A percentile compares a stretch with the other conserved stretches of the same genome.
phyloP scores from a whole-genome alignment of 2,888 invertebrate species.

The Hydraecia micacea region DNA sequence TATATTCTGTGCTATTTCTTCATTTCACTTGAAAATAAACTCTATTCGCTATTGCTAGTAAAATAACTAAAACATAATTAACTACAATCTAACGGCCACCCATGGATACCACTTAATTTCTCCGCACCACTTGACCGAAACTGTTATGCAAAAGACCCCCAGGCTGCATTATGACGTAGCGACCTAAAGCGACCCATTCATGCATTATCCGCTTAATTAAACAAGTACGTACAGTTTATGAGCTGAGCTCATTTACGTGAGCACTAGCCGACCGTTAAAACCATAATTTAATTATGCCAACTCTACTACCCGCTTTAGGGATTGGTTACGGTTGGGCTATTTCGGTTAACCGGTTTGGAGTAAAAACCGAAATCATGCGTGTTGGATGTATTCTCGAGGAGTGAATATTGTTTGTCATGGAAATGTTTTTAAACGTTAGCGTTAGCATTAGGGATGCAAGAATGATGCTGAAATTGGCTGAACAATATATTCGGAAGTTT shows the following conservation, averaged over 20 bases:
- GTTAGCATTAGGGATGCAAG: neutral
- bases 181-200: conserved; percentile 61
- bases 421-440: neutral
- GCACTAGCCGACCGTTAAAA: conserved; percentile 68
- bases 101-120: conserved; percentile 29
- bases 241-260: conserved; percentile 72
- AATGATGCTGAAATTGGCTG: neutral
- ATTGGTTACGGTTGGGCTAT: conserved; percentile 44
- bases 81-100: neutral
- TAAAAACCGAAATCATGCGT: conserved; percentile 47
- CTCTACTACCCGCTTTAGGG: conserved; percentile 60
- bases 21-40: neutral
- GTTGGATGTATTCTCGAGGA: conserved; percentile 17
- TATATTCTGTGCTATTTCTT: neutral
- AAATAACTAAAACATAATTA: conserved; percentile 13
- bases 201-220: conserved; percentile 76
- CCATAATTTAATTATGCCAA: conserved; percentile 73
- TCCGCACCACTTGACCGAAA: conserved; percentile 46
- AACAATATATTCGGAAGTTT: neutral
- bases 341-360: conserved; percentile 45
- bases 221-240: conserved; percentile 74
- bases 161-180: conserved; percentile 53
- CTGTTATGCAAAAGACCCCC: conserved; percentile 60
- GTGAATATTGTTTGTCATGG: conserved; percentile 43
- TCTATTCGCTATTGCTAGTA: neutral